Evolutionary conservation across 2,113 vertebrate genomes (phyloP), one percentile per base, ranked within the genome.

Genomic region (Nansenia antarctica): DNA sequence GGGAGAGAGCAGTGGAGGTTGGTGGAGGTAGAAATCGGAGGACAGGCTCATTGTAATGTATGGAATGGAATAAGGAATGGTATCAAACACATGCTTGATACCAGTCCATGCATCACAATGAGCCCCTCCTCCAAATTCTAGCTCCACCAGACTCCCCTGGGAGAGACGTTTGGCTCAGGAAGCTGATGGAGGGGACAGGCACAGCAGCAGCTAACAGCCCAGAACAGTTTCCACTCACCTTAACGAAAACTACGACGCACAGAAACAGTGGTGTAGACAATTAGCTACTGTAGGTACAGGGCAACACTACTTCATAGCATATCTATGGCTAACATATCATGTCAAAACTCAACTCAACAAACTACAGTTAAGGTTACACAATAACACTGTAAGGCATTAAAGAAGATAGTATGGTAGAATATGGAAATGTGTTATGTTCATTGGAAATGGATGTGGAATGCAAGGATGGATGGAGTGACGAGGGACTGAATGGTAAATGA

Each of bases 161-260:
- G 24, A 60, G 60, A 26, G 12, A 24, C 53, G 57, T 32, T 39
- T n/a, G 24, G 49, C 39, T 59, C 29, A 45, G 52, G 49, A 53
- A 39, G 45, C n/a, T 52, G 24, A 53, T 9, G n/a, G 26, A 47
- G 27, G 8, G 11, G 65, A 32, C 14, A 12, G 5, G 30, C 29
- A 18, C 15, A 22, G 45, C 27, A 73, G 58, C 59, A 20, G 4
- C 18, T 49, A 54, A 5, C 29, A 37, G 60, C 34, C 31, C 29
- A 34, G 29, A 64, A 26, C 62, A 65, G 47, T 54, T 62, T 14
- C 57, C 70, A 77, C 82, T 82, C 78, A 84, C 79, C 79, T 82
- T 58, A 84, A 22, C 11, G 69, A 70, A n/a, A 24, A 82, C 79
- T 79, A 68, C 14, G 53, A 67, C 62, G 62, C 65, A 69, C 53